Percentiles rank a stretch among this genome's conserved stretches.
These are phyloP conservation scores for Electrona antarctica DNA, from an alignment of 2,113 vertebrate genomes.

Conservation along the genomic window DNA sequence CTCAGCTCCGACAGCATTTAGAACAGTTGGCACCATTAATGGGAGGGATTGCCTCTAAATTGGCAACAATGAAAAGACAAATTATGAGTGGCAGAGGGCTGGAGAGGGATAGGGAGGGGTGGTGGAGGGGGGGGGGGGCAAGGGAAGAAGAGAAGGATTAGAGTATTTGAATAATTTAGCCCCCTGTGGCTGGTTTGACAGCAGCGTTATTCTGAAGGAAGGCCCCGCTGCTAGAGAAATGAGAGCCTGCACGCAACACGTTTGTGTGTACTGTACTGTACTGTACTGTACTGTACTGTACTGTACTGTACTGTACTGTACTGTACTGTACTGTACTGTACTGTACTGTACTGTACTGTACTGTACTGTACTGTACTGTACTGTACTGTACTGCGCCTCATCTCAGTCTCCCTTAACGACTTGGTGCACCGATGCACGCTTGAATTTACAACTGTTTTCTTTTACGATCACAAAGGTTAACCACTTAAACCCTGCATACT, in stretches of 20 bases:
- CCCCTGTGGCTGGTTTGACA: constrained; percentile 93
- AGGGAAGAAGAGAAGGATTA: constrained; percentile 89
- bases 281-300: constrained; percentile 64
- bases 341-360: constrained; percentile 55
- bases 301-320: too few species aligned
- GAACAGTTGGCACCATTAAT: constrained; percentile 93
- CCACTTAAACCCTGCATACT: too few species aligned
- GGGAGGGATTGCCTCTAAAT: constrained; percentile 94
- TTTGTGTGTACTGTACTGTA: too few species aligned
- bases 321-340: too few species aligned
- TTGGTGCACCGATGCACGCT: too few species aligned
- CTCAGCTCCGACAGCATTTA: constrained; percentile 77
- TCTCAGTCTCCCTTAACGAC: too few species aligned
- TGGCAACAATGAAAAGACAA: constrained; percentile 95
- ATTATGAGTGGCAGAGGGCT: constrained; percentile 88
- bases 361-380: too few species aligned
- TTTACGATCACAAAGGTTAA: too few species aligned
- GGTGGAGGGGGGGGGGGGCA: constrained; percentile 55
- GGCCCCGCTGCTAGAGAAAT: constrained; percentile 91
- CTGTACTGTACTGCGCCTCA: constrained; percentile 55
- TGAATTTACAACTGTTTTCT: too few species aligned
- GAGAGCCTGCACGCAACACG: constrained; percentile 35
- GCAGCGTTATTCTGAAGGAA: constrained; percentile 94
- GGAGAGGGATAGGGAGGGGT: constrained; percentile 77
- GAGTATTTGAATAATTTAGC: constrained; percentile 99